Evolutionary conservation across 2,797 vertebrate species (phyloP), one percentile per base, ranked within the genome.

Genomic region (Linurgus olivaceus): DNA sequence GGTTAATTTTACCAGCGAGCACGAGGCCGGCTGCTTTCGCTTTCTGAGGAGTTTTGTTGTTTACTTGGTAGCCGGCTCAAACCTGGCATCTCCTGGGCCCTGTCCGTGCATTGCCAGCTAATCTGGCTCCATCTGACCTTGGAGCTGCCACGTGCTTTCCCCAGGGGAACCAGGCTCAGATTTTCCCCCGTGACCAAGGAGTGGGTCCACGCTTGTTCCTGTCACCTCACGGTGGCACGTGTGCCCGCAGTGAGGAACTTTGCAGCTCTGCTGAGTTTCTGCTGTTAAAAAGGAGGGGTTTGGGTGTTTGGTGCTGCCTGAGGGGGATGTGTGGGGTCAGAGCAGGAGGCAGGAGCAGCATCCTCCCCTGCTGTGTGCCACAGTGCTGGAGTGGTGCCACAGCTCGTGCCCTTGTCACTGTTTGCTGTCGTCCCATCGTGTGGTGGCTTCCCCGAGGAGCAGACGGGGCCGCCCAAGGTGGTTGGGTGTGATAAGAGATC

Each of bases 31-130:
- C 66, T 25, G 63, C 72, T 92, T 87, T 97, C 63, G 4, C 79
- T 97, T 96, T 86, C 94, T 62, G 86, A 86, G 89, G 92, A 92
- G 85, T 86, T 84, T 91, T 37, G 86, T 78, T 92, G 86, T 89
- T 93, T 90, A 9, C 86, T 88, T 59, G 93, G 85, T 91, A 59
- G 80, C 52, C 6, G 1, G 52, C 65, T 86, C n/a, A 54, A 83
- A 92, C 42, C 70, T 65, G 63, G 61, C 86, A 10, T 90, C 54
- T 73, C 48, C 86, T 66, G 1, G 6, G 63, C 67, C 59, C 58
- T 66, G 58, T 62, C 85, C 0, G 33, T 26, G 40, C 45, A 0
- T 1, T 21, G 6, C 82, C 7, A 5, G 55, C 33, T 92, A 83
- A 89, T 96, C 91, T 47, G 61, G 45, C 84, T 93, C 38, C 88